Base-by-base conservation (phyloP, 2,113 vertebrate species). In the Ammodytes dubius region DNA sequence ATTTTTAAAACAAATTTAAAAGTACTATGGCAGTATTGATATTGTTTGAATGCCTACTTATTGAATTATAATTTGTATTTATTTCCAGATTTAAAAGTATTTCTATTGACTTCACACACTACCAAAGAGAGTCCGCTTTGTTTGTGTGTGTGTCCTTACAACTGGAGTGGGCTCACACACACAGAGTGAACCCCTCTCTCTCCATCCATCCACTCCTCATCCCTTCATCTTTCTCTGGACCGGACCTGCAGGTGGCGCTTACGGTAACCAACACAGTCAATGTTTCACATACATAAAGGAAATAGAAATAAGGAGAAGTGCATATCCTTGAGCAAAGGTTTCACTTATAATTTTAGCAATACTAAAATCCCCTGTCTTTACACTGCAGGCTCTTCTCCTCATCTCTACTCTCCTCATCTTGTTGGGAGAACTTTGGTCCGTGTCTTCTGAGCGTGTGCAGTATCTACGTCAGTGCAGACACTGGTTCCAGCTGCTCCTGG, bases 91-190 rank as follows among this genome's bases (percentile, higher is more conserved):
- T 83, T 64, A 82, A 85, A 65, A 15, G 74, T 13, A 37, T 96
- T 47, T 89, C 91, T 12, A 49, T 96, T 2, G 94, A 95, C 86
- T 95, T 95, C 74, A 95, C 95, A 15, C 96, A 95, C 74, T 93
- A 94, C 85, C 94, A 95, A 80, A 91, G 79, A 70, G 91, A 94
- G 79, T 94, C 94, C 1, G 85, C 74, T 40, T 85, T 96, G 39
- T 92, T 95, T 73, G 68, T 95, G 69, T 92, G 91, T 13, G 90
- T 95, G 45, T 94, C 91, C 40, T 8, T 95, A n/a, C 76, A 84
- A n/a, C 63, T 96, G 0, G 73, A 92, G 74, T 75, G 83, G 77
- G 35, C 79, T 35, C 53, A 46, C 9, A 52, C 50, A 2, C 80
- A 81, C 7, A 76, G 37, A 52, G 35, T 92, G 27, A 27, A 60